These are phyloP conservation scores for Globodera ellingtonae DNA, from an alignment of 1,140 invertebrate species.

Conservation along the genomic window DNA sequence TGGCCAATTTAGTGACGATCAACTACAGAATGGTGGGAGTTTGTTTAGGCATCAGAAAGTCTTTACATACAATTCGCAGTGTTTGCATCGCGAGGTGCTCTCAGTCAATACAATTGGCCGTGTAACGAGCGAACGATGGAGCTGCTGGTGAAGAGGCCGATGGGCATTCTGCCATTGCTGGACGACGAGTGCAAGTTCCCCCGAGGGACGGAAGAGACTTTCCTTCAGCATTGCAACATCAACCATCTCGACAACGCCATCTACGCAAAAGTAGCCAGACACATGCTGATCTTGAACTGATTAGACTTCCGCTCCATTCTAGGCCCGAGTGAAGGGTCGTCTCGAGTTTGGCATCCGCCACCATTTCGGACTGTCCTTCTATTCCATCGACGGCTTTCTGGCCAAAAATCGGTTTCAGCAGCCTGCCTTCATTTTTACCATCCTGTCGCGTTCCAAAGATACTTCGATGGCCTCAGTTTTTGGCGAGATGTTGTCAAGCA, in stretches of 20 bases:
- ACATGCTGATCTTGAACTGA: not conserved
- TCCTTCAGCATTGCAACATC: constrained; percentile 46
- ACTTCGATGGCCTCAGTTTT: constrained; percentile 39
- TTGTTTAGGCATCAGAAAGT: not conserved
- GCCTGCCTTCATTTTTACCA: constrained; percentile 9
- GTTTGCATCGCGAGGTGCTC: not conserved
- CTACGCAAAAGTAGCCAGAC: constrained; percentile 30
- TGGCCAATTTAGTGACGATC: constrained; percentile 16
- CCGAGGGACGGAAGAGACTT: constrained; percentile 43
- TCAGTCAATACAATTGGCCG: not conserved
- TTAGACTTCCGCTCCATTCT: not conserved
- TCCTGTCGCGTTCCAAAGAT: constrained; percentile 29
- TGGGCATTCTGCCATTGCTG: constrained; percentile 41
- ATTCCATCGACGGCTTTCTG: constrained; percentile 36
- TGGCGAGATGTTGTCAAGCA: constrained; percentile 9
- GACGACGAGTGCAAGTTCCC: constrained; percentile 50
- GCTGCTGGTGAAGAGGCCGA: constrained; percentile 37
- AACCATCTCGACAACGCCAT: constrained; percentile 44
- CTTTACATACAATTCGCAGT: not conserved
- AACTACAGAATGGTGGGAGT: constrained; percentile 10
- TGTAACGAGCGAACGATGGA: constrained; percentile 36
- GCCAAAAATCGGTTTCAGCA: constrained; percentile 29
- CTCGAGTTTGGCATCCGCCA: constrained; percentile 44
- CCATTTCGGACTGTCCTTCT: constrained; percentile 36
- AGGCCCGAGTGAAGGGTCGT: constrained; percentile 32